Conservation (phyloP, 1,140 invertebrate genomes). For the Ips typographus region DNA sequence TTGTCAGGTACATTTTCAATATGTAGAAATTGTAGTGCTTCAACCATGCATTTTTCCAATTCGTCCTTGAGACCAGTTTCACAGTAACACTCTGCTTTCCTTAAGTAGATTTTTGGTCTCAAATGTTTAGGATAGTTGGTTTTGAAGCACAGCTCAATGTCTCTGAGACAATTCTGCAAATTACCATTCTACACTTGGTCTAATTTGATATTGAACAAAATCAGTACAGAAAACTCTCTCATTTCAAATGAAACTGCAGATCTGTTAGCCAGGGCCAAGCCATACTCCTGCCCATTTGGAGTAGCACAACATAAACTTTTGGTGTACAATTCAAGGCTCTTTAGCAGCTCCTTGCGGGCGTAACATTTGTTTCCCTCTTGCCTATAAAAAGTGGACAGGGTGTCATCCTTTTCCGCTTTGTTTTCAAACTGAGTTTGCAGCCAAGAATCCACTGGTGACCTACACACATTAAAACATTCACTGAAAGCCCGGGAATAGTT, state of each 20-base stretch:
- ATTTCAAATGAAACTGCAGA: conserved; percentile 46
- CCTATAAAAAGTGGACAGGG: conserved; percentile 36
- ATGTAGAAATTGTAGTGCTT: conserved; percentile 37
- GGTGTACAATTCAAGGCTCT: conserved; percentile 44
- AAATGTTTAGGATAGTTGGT: conserved; percentile 41
- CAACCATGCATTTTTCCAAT: conserved; percentile 39
- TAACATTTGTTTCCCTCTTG: conserved; percentile 45
- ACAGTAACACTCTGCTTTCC: conserved; percentile 44
- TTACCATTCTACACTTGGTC: too few relatives aligned
- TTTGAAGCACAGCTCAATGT: conserved; percentile 45
- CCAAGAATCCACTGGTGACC: conserved; percentile 42
- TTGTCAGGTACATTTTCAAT: conserved; percentile 37
- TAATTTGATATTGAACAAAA: too few relatives aligned
- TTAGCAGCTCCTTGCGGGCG: conserved; percentile 39
- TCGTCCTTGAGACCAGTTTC: conserved; percentile 38
- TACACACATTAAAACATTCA: conserved; percentile 34
- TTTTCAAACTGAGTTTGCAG: conserved; percentile 42
- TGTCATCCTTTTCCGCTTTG: conserved; percentile 40
- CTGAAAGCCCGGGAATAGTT: not conserved
- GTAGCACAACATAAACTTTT: conserved; percentile 46
- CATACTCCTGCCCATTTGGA: conserved; percentile 39
- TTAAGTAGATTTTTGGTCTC: conserved; percentile 43
- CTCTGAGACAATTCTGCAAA: conserved; percentile 45
- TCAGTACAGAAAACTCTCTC: conserved; percentile 28
- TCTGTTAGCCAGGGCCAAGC: conserved; percentile 44